Evolutionary conservation across 1,140 invertebrate genomes (phyloP).

Genomic region (Bicyclus anynana): DNA sequence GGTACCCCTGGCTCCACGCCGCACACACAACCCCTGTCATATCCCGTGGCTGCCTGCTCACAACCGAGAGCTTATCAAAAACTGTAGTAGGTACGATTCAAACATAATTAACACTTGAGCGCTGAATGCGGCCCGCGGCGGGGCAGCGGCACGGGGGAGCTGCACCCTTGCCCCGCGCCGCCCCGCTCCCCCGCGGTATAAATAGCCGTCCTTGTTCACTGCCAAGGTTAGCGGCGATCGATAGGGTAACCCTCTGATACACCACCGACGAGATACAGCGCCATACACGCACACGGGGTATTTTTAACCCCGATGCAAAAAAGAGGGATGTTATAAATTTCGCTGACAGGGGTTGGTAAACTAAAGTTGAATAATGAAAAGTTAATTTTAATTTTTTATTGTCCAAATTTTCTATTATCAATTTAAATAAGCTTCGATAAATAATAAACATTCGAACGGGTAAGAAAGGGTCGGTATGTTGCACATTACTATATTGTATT

Average conservation of each 20-base stretch:
- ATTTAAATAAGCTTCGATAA: no score
- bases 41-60: neutral
- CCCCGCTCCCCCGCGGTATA: conserved; percentile 30
- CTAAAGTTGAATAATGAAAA: no score
- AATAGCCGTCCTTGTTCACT: conserved; percentile 56
- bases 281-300: neutral
- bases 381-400: no score
- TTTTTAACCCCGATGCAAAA: no score
- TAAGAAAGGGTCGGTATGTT: no score
- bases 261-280: neutral
- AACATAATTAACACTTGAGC: neutral
- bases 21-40: neutral
- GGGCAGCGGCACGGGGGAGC: no score
- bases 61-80: neutral
- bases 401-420: no score
- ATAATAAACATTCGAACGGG: no score
- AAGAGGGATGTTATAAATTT: no score
- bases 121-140: conserved; percentile 5
- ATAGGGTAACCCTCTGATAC: conserved; percentile 23
- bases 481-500: no score
- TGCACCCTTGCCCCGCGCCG: conserved; percentile 7
- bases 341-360: no score
- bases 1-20: no score
- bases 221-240: conserved; percentile 60
- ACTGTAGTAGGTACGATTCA: neutral